phyloP scores from a whole-genome alignment of 2,797 vertebrate genomes.

The Diplodus sargus region DNA sequence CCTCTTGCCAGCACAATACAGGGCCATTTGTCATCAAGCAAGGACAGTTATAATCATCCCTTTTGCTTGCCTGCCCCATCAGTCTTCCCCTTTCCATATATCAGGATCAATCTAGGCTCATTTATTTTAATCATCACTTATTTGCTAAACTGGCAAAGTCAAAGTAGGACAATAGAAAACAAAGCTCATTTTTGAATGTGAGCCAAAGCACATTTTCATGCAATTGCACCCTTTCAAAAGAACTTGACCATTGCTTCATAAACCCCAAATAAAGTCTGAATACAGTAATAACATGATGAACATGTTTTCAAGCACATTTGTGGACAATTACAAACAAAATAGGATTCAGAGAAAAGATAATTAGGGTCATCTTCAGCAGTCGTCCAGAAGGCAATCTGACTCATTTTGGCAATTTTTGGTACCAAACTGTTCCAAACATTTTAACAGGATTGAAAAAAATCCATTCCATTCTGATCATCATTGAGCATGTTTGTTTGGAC shows the following conservation, averaged over 20 bases:
- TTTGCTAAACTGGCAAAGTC: constrained; percentile 86
- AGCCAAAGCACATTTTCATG: constrained; percentile 51
- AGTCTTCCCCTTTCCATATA: constrained; percentile 84
- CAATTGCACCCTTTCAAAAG: neutral
- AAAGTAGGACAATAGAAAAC: constrained; percentile 80
- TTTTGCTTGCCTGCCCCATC: constrained; percentile 84
- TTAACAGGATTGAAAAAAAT: neutral
- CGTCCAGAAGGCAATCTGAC: neutral
- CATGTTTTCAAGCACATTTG: neutral
- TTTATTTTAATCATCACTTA: constrained; percentile 89
- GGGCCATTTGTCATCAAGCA: constrained; percentile 88
- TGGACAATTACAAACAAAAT: constrained; percentile 1
- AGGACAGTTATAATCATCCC: constrained; percentile 88
- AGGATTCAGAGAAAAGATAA: neutral
- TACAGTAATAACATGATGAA: neutral
- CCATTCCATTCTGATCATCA: neutral
- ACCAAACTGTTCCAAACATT: neutral
- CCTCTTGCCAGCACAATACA: constrained; percentile 79
- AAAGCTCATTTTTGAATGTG: constrained; percentile 67
- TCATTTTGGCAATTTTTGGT: neutral
- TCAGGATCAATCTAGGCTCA: constrained; percentile 87
- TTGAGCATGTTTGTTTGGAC: neutral
- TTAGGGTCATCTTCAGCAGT: neutral
- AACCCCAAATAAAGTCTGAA: neutral
- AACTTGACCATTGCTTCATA: neutral